A percentile compares a stretch with the other conserved stretches of the same genome.
Conservation (phyloP, 2,797 vertebrate species). For the Gouania willdenowi region DNA sequence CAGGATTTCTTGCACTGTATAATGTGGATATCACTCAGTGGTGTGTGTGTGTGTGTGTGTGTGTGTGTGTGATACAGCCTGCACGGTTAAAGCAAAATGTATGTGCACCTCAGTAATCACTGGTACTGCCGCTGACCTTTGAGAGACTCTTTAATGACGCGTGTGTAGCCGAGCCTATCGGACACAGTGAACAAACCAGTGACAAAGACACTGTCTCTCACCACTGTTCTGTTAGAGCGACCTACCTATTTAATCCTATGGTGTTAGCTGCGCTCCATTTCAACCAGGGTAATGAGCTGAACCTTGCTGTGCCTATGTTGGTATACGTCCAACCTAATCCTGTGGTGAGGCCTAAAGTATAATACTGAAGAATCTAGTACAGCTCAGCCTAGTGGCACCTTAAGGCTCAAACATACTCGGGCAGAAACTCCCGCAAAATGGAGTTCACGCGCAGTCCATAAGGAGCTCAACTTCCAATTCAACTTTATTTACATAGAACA, state of each 20-base stretch:
- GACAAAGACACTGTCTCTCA: constrained; percentile 12
- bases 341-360: constrained; percentile 38
- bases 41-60: too few species aligned
- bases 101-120: constrained; percentile 13
- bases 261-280: constrained; percentile 56
- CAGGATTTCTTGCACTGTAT: constrained; percentile 47
- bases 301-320: constrained; percentile 36
- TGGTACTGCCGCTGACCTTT: constrained; percentile 15
- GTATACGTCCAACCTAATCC: constrained; percentile 19
- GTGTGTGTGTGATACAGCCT: constrained; percentile 35
- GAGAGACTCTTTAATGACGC: constrained; percentile 1
- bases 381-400: constrained; percentile 27
- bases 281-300: constrained; percentile 65
- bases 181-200: constrained; percentile 11
- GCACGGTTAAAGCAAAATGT: constrained; percentile 29
- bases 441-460: too few species aligned
- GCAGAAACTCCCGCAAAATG: too few species aligned
- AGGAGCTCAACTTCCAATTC: too few species aligned
- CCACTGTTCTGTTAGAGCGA: constrained; percentile 35
- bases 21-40: constrained; percentile 53
- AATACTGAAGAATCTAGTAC: constrained; percentile 46
- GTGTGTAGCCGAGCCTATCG: neutral
- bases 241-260: constrained; percentile 58
- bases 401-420: too few species aligned
- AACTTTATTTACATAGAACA: too few species aligned